Evolutionary conservation across 2,113 vertebrate genomes (phyloP), one percentile per base, ranked within the genome.

Genomic region (Stegostoma tigrinum): DNA sequence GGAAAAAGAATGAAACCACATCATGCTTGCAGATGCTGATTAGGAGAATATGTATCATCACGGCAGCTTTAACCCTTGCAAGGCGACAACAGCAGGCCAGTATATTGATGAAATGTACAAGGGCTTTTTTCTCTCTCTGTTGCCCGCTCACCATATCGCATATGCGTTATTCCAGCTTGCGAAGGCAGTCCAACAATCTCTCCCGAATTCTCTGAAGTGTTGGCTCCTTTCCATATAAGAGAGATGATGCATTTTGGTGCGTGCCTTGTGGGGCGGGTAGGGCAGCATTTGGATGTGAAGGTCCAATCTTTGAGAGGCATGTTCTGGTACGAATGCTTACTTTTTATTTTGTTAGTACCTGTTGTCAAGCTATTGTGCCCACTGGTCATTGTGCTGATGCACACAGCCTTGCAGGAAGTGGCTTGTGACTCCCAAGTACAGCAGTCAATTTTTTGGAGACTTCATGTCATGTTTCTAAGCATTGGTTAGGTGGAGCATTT

Each of bases 1-100:
- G 94, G 67, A 45, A 72, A 95, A 95, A 72, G 94, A 95, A 68
- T 19, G 17, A 75, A 95, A 95, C 94, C 94, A 95, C 94, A 95
- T 34, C 42, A 72, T 72, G 67, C 68, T 75, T 95, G 67, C 94
- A 95, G 68, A 95, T 70, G 94, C 94, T 72, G 94, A 30, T 95
- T 48, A 95, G 66, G 66, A 72, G 93, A 95, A 95, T 45, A 72
- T 95, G 38, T 67, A 95, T 95, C 68, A 30, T 95, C 94, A 34
- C 24, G 15, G 67, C 42, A 34, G 27, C 12, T 72, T 95, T 48
- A 70, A 95, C 68, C 94, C 68, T 72, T 95, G 3, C 0, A 52
- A 24, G 23, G 30, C 94, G 19, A 68, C 34, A 8, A 68, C n/a
- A 30, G 23, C 94, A 72, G 45, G 72, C 45, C 68, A 27, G 15